Base-by-base conservation (phyloP, 2,113 vertebrate genomes). In the Larimichthys crocea region DNA sequence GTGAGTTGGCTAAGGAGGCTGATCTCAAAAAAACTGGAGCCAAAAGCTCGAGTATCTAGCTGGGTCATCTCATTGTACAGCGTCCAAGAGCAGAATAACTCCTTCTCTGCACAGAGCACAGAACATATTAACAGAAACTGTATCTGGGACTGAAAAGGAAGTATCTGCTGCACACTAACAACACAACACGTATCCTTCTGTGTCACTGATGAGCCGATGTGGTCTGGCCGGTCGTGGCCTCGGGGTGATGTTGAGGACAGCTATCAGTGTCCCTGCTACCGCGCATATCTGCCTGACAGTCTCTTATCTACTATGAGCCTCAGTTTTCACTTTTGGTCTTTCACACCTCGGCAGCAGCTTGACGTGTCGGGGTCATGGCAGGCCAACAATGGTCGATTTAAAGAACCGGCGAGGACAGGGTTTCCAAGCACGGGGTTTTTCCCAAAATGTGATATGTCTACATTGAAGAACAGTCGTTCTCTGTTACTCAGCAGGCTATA, bases 361-460 rank as follows among this genome's bases (percentile, higher is more conserved):
- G 76, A 69, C 48, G 61, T 68, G 62, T 46, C 65, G 40, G 61
- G 85, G 70, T 85, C 78, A 69, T 86, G 79, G 57, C 16, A 82
- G 85, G 67, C 63, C 74, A 76, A 64, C 74, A 70, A 59, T 26
- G 66, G 50, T 24, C 26, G 31, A 72, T 72, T 55, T 55, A 71
- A 40, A 61, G 40, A 26, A 35, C 61, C 31, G 2, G 16, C 15
- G 12, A 44, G 42, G 20, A 12, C 78, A 72, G 40, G 46, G 57
- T 85, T 82, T 79, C 74, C 55, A 67, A 46, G 26, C n/a, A 10
- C 42, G 20, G 84, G 74, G n/a, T 86, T 72, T 69, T 86, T 74
- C 69, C 35, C 80, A 57, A 77, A 86, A 84, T 53, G 42, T 68
- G 55, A 82, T 79, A 81, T 44, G 44, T 79, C 56, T 35, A 65